Percentiles rank a stretch among this genome's conserved stretches.
Conservation (phyloP, 2,113 vertebrate genomes). For the Poicephalus gulielmi region DNA sequence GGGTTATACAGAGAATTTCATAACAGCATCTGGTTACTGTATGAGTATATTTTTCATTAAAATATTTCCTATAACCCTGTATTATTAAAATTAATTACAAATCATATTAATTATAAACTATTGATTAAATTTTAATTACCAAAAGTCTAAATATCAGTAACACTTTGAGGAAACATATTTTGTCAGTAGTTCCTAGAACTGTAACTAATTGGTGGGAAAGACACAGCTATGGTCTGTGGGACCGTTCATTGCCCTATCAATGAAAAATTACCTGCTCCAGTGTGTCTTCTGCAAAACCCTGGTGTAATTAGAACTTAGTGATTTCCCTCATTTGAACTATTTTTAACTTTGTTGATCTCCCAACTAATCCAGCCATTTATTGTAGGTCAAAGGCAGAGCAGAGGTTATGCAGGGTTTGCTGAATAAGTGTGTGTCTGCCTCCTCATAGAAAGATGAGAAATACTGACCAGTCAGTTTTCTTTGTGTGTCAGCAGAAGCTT, state of each 20-base stretch:
- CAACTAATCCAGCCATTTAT: neutral
- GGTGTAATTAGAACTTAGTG: conserved; percentile 1
- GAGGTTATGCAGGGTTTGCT: neutral
- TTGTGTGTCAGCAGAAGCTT: neutral
- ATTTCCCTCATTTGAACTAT: conserved; percentile 4
- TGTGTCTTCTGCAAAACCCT: neutral
- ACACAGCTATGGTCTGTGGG: neutral
- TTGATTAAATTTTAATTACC: too few relatives aligned
- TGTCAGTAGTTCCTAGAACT: neutral
- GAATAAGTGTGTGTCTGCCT: neutral
- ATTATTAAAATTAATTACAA: too few relatives aligned
- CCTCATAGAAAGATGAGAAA: neutral
- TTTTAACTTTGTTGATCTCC: neutral
- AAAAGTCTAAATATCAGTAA: too few relatives aligned
- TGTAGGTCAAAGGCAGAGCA: neutral
- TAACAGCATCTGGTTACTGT: too few relatives aligned
- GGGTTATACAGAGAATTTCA: too few relatives aligned
- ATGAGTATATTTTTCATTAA: too few relatives aligned
- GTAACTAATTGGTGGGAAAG: neutral
- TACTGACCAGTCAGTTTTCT: neutral
- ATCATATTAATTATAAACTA: too few relatives aligned
- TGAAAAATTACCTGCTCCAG: neutral
- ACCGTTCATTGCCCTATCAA: neutral
- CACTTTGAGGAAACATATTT: neutral
- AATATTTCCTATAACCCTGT: too few relatives aligned